Base-by-base conservation (phyloP, 2,113 vertebrate species). In the Chaenocephalus aceratus region DNA sequence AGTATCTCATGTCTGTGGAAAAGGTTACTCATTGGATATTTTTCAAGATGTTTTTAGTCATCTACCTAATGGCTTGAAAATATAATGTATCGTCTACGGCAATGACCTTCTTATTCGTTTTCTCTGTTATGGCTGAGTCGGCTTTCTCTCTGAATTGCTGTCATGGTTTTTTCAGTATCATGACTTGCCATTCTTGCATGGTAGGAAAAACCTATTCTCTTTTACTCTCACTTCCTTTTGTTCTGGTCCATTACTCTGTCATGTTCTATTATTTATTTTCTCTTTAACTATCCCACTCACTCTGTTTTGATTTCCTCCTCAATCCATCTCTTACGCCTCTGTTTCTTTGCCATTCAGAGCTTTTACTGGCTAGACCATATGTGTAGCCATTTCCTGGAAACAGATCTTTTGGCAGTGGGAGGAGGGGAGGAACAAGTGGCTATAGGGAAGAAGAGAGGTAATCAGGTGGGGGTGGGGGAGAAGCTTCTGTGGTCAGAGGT, bases 341-440 rank as follows among this genome's bases (percentile, higher is more conserved):
- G 23, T 49, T 84, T 85, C 85, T 70, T 45, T 60, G 63, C 21
- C 58, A 77, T 67, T 70, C 81, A 88, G 80, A 68, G 68, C 65
- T 67, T 84, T 52, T 64, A 15, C 75, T 86, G 76, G 65, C 72
- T 52, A 41, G 57, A 61, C 87, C 85, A 80, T 90, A 67, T 92
- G 80, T 86, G 71, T 74, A 66, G 57, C 69, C 79, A 48, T 76
- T 81, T 79, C 77, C 69, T 65, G 80, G 75, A 77, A 87, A 57
- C 36, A 62, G 54, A 76, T 80, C 85, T 83, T 48, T 77, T 70
- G 48, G 46, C 11, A 36, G 75, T 51, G 56, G 85, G 58, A 79
- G 75, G 81, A 76, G 48, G 64, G 74, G 72, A 63, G 60, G 64
- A 72, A 82, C 73, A 73, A 80, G 77, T 70, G 70, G 73, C 80